These are phyloP conservation scores for Odontothrips loti DNA, from an alignment of 2,888 invertebrate genomes.

Conservation along the genomic window DNA sequence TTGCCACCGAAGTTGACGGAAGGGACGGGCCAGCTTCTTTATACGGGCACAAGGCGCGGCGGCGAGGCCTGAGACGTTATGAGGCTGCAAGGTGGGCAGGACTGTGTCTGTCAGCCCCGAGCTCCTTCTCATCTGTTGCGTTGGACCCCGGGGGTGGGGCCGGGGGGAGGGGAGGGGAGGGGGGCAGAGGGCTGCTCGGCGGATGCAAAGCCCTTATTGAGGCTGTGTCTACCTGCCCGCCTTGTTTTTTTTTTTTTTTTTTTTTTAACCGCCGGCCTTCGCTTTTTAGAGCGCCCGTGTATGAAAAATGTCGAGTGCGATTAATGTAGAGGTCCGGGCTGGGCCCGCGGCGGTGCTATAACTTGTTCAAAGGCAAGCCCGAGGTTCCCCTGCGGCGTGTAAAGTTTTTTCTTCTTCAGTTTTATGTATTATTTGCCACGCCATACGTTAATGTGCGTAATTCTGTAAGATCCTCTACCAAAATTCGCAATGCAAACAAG, in stretches of 20 bases:
- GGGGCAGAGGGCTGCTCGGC: neutral
- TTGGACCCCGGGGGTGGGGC: neutral
- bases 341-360: too few relatives aligned
- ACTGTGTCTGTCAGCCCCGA: neutral
- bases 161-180: neutral
- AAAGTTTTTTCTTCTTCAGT: too few relatives aligned
- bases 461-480: too few relatives aligned
- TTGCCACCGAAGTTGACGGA: too few relatives aligned
- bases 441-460: too few relatives aligned
- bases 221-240: neutral
- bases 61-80: neutral
- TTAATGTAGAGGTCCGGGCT: neutral
- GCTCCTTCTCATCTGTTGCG: neutral
- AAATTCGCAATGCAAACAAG: too few relatives aligned
- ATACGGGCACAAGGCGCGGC: neutral
- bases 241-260: too few relatives aligned
- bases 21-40: too few relatives aligned
- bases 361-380: too few relatives aligned
- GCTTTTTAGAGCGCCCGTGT: neutral
- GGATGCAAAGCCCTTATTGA: neutral
- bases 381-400: too few relatives aligned
- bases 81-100: neutral
- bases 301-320: neutral
- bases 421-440: too few relatives aligned
- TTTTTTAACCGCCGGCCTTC: too few relatives aligned